Evolutionary conservation across 2,888 invertebrate genomes (phyloP), one percentile per base, ranked within the genome.

Genomic region (Chymomyza procnemis): DNA sequence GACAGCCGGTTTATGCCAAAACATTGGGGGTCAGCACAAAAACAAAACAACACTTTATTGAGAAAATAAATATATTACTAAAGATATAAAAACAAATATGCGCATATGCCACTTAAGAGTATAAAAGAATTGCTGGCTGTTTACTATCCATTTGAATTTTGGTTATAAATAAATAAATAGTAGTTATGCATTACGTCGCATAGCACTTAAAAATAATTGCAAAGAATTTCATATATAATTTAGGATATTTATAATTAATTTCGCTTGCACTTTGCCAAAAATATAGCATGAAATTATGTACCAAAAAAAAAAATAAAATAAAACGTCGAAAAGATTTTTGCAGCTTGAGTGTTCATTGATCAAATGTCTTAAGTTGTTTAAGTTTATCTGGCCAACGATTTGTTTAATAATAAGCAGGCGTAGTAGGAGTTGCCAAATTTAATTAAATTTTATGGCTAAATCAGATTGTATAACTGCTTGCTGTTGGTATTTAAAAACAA

Each of bases 211-310:
- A 41, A n/a, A n/a, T n/a, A n/a, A 69, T 6, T 46, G 54, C 56
- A 59, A 66, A 47, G 58, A 34, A 65, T 3, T 22, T 78, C 73
- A 57, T 84, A 86, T 73, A 69, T 69, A 66, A 76, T 48, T 66
- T 67, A 71, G 72, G 75, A 75, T 72, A 84, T 41, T 41, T 41
- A 41, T 41, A 41, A 41, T 41, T 41, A 41, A 41, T 41, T 41
- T 41, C 12, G 1, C 12, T 41, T 41, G 34, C 34, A 41, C 34
- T 41, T 41, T 41, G 34, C 34, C 34, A 41, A 41, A n/a, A 41
- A 41, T 41, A 12, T 12, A 12, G 12, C 1, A 41, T 41, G 26
- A 26, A 41, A 12, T 41, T 12, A 41, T 41, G 34, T 6, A 26
- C 12, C 12, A 30, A 30, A n/a, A n/a, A n/a, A n/a, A n/a, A n/a